A percentile compares a stretch with the other conserved stretches of the same genome.
phyloP scores from a whole-genome alignment of 2,888 invertebrate species.

The Hybos culiciformis region DNA sequence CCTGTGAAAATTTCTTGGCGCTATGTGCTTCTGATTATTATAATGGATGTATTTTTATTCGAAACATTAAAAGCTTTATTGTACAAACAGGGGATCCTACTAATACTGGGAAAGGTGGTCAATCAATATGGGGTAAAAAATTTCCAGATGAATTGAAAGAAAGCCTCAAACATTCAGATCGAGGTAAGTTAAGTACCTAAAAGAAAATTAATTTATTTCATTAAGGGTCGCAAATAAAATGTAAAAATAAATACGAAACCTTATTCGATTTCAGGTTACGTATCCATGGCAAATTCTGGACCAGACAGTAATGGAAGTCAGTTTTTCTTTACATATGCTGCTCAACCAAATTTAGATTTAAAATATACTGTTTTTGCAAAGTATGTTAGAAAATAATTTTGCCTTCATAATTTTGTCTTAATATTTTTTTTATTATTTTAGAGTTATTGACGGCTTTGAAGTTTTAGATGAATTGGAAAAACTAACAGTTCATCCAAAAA shows the following conservation, averaged over 20 bases:
- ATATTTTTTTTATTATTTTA: slow-evolving; percentile 37
- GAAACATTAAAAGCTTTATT: slow-evolving; percentile 89
- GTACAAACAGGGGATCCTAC: slow-evolving; percentile 73
- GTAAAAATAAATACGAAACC: no score
- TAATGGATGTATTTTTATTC: slow-evolving; percentile 89
- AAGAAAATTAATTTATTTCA: no score
- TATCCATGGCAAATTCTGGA: slow-evolving; percentile 98
- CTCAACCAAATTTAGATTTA: slow-evolving; percentile 89
- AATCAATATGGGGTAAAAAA: slow-evolving; percentile 89
- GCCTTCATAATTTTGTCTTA: neutral
- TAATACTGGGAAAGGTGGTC: slow-evolving; percentile 93
- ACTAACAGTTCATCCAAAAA: slow-evolving; percentile 85
- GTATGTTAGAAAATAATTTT: neutral
- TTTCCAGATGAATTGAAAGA: slow-evolving; percentile 97
- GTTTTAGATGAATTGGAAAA: slow-evolving; percentile 92
- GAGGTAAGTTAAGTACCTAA: no score
- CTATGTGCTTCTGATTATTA: slow-evolving; percentile 91
- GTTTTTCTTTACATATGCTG: slow-evolving; percentile 90
- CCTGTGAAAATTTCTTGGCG: slow-evolving; percentile 95
- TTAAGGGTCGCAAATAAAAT: no score
- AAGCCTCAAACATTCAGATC: slow-evolving; percentile 77
- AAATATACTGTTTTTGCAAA: slow-evolving; percentile 62
- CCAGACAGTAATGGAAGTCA: slow-evolving; percentile 96
- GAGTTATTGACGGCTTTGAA: slow-evolving; percentile 95
- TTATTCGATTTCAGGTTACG: no score